These are phyloP conservation scores for Cyclura pinguis DNA, from an alignment of 2,797 vertebrate genomes.

Conservation along the genomic window DNA sequence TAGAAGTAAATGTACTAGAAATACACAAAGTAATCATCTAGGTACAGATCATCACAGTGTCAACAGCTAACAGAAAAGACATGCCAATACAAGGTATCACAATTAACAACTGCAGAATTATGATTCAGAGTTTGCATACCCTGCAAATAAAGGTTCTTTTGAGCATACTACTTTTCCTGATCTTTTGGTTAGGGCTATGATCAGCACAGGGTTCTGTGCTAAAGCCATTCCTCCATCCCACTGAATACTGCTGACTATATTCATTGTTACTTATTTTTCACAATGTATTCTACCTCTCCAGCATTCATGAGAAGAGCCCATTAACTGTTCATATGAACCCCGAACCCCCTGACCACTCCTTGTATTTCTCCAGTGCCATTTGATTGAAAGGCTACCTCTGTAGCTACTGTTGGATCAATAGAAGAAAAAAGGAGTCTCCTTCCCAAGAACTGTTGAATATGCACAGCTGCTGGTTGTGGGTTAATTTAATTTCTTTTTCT, in stretches of 20 bases:
- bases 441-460: background rate
- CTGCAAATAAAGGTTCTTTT: constrained; percentile 5
- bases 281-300: background rate
- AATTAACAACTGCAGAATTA: background rate
- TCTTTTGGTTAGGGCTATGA: background rate
- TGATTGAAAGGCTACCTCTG: too few relatives aligned
- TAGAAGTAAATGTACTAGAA: background rate
- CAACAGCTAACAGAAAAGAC: background rate
- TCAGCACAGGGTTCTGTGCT: background rate
- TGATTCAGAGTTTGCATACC: background rate
- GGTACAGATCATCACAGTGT: background rate
- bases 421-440: background rate
- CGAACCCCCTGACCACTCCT: background rate
- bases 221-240: background rate
- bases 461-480: background rate
- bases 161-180: background rate
- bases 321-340: too few relatives aligned
- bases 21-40: background rate
- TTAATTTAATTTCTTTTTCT: background rate
- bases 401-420: background rate
- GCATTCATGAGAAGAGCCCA: background rate
- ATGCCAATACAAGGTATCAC: background rate
- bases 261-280: background rate
- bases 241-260: background rate
- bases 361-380: background rate